These are phyloP conservation scores for Butorides virescens DNA, from an alignment of 2,113 vertebrate species.

Conservation along the genomic window DNA sequence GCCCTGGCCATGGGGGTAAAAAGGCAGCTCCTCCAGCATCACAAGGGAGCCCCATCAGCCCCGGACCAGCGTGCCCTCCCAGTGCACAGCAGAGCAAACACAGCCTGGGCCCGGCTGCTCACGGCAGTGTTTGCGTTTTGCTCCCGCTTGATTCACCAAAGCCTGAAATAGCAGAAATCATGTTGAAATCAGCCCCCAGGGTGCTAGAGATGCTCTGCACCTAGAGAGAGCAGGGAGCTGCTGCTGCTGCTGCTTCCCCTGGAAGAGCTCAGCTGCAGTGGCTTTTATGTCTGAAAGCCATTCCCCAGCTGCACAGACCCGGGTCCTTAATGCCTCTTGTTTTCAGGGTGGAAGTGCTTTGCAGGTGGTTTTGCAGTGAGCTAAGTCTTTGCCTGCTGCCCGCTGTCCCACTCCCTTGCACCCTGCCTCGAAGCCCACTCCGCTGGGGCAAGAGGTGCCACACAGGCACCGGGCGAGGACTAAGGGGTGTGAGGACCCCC, in stretches of 20 bases:
- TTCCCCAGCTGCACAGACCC: background rate
- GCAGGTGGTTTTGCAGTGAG: background rate
- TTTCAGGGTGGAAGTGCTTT: background rate
- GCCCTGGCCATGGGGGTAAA: background rate
- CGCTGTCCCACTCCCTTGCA: background rate
- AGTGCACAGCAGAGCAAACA: background rate
- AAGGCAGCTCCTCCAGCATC: background rate
- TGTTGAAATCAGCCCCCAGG: background rate
- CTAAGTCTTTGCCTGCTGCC: background rate
- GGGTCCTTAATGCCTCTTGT: background rate
- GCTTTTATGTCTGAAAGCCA: background rate
- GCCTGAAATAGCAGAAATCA: background rate
- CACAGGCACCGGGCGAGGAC: background rate
- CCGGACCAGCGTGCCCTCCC: background rate
- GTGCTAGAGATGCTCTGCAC: background rate
- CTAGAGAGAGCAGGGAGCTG: rapidly evolving
- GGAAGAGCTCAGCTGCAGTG: background rate
- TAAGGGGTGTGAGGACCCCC: background rate
- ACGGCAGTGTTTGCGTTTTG: background rate
- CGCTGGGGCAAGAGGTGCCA: rapidly evolving
- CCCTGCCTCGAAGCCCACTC: background rate
- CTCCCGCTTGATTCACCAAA: background rate
- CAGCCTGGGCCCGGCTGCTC: background rate
- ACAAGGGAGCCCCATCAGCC: background rate
- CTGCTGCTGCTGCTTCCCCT: background rate